A percentile compares a stretch with the other conserved stretches of the same genome.
Evolutionary conservation across 30 jellyfish, hydroid and myxozoan genomes (phyloP).

Genomic region (Pelagia noctiluca): DNA sequence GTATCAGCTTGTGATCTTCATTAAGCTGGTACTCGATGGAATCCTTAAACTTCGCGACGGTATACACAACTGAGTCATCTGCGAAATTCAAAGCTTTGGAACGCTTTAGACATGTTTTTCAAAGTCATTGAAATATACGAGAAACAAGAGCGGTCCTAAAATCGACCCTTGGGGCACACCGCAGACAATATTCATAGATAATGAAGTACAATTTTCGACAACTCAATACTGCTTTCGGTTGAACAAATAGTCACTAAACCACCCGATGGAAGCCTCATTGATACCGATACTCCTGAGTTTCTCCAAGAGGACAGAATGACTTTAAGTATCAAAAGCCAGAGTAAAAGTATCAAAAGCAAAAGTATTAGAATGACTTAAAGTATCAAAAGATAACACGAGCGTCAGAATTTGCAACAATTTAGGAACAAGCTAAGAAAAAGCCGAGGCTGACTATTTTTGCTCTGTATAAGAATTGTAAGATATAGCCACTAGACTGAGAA

Average conservation of each 20-base stretch:
- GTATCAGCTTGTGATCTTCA: slow-evolving; percentile 8
- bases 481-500: no score
- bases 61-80: slow-evolving; percentile 45
- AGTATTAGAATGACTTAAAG: no score
- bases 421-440: no score
- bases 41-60: slow-evolving; percentile 19
- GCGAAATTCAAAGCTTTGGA: slow-evolving; percentile 35
- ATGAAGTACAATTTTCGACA: slow-evolving; percentile 30
- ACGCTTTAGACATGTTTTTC: slow-evolving; percentile 15
- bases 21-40: slow-evolving; percentile 34
- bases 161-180: slow-evolving; percentile 45
- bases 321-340: slow-evolving; percentile 27
- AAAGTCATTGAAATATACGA: slow-evolving; percentile 30
- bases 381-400: no score
- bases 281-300: slow-evolving; percentile 25
- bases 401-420: no score
- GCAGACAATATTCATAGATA: slow-evolving; percentile 16
- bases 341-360: no score
- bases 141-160: slow-evolving; percentile 42
- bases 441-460: no score
- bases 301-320: slow-evolving; percentile 26
- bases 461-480: no score
- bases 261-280: slow-evolving; percentile 30
- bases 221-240: slow-evolving; percentile 29
- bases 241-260: slow-evolving; percentile 37